These are phyloP conservation scores for Perizoma affinitatum DNA, from an alignment of 2,888 invertebrate genomes.

Conservation along the genomic window DNA sequence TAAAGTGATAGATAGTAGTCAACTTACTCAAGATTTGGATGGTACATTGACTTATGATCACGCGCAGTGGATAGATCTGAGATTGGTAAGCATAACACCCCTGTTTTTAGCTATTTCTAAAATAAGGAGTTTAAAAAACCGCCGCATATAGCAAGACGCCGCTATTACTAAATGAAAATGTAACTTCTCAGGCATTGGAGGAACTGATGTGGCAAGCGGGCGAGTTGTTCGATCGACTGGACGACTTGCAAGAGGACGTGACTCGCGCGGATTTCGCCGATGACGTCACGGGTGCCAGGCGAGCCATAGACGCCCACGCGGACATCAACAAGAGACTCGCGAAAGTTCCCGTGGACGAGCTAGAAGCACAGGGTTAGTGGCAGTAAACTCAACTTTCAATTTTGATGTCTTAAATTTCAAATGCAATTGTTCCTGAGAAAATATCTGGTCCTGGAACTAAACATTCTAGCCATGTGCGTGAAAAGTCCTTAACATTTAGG, in stretches of 20 bases:
- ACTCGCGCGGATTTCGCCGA: slow-evolving; percentile 97
- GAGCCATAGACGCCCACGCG: slow-evolving; percentile 96
- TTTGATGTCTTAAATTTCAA: not conserved
- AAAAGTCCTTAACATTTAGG: too few species aligned
- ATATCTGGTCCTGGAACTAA: too few species aligned
- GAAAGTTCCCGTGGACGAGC: slow-evolving; percentile 96
- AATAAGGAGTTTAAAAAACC: not conserved
- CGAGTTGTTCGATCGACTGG: slow-evolving; percentile 95
- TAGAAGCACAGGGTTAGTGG: slow-evolving; percentile 92
- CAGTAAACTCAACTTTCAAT: slow-evolving; percentile 4
- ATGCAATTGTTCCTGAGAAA: too few species aligned
- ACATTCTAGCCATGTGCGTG: too few species aligned
- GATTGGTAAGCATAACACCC: slow-evolving; percentile 85
- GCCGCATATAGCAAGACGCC: too few species aligned
- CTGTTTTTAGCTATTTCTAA: too few species aligned
- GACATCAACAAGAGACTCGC: slow-evolving; percentile 97
- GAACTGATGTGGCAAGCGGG: slow-evolving; percentile 98
- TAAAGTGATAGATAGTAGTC: slow-evolving; percentile 96
- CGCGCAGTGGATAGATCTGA: slow-evolving; percentile 97
- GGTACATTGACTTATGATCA: slow-evolving; percentile 97
- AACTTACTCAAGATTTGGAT: slow-evolving; percentile 96
- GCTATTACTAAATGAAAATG: slow-evolving; percentile 1
- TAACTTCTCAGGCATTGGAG: slow-evolving; percentile 88
- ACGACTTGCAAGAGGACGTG: slow-evolving; percentile 96
- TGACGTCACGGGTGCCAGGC: slow-evolving; percentile 95